Percentiles rank a stretch among this genome's conserved stretches.
Conservation (phyloP, 2,113 vertebrate genomes). For the Apaloderma vittatum region DNA sequence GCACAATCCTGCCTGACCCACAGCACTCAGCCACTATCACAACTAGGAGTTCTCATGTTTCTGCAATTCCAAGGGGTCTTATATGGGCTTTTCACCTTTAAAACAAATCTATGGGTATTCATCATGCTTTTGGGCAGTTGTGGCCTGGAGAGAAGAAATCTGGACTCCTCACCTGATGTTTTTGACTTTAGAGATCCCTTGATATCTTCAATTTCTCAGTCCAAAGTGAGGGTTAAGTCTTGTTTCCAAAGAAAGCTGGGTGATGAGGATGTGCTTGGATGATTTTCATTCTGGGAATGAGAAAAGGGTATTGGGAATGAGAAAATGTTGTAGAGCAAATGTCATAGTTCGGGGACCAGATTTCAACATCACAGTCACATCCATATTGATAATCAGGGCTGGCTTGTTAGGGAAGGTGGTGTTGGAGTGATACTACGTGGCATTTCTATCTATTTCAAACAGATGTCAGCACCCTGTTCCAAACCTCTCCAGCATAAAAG, state of each 20-base stretch:
- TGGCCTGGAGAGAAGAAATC: not conserved
- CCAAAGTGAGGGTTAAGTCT: not conserved
- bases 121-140: not conserved
- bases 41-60: not conserved
- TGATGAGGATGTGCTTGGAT: not conserved
- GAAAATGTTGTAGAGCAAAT: not conserved
- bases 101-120: not conserved
- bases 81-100: not conserved
- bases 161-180: not conserved
- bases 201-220: not conserved
- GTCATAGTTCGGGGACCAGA: not conserved
- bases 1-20: not conserved
- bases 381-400: not conserved
- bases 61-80: fast-evolving
- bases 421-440: fast-evolving
- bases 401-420: not conserved
- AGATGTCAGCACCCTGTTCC: not conserved
- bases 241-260: not conserved
- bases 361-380: not conserved
- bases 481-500: not conserved
- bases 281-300: not conserved
- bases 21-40: not conserved
- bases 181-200: not conserved
- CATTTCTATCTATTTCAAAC: not conserved
- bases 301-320: not conserved